Evolutionary conservation across 2,113 vertebrate species (phyloP), one percentile per base, ranked within the genome.

Genomic region (Clarias magur): DNA sequence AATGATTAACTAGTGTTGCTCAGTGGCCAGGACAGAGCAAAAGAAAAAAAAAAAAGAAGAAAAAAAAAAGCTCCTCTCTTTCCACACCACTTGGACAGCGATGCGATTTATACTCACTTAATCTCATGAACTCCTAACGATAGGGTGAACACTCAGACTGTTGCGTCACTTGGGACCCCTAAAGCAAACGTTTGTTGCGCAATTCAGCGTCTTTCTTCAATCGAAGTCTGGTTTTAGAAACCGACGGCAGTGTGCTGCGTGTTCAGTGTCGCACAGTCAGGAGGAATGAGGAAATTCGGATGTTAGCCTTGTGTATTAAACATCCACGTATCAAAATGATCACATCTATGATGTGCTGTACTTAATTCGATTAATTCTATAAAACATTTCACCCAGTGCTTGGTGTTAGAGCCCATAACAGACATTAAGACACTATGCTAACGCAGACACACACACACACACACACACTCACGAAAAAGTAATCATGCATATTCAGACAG

Each of bases 371-470:
- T 48, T 48, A 8, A 48, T 48, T 48, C 48, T 7, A 48, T 38
- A 38, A 38, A 3, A 38, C 0, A 7, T 48, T 48, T 48, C 6
- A 48, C 48, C 42, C 42, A 42, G 42, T 42, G 48, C 65, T 15
- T 27, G 65, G n/a, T 68, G 65, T 68, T 30, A 68, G 30, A 30
- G 65, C n/a, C 27, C 75, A 87, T 57, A 84, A 56, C 88, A 82
- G 53, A 80, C 38, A 80, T 53, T 8, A 21, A 88, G 83, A 48
- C n/a, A 57, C 56, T 38, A 54, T 38, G 11, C n/a, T 30, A 2
- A 12, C 34, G 42, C 62, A 30, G 16, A 34, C 16, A n/a, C 9
- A 67, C 82, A 84, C 59, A 56, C n/a, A 65, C n/a, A 15, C 30
- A 76, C 34, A 67, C 81, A 84, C 59, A 34, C n/a, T 56, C n/a